These are phyloP conservation scores for Oreortyx pictus DNA, from an alignment of 2,797 vertebrate species.

Conservation along the genomic window DNA sequence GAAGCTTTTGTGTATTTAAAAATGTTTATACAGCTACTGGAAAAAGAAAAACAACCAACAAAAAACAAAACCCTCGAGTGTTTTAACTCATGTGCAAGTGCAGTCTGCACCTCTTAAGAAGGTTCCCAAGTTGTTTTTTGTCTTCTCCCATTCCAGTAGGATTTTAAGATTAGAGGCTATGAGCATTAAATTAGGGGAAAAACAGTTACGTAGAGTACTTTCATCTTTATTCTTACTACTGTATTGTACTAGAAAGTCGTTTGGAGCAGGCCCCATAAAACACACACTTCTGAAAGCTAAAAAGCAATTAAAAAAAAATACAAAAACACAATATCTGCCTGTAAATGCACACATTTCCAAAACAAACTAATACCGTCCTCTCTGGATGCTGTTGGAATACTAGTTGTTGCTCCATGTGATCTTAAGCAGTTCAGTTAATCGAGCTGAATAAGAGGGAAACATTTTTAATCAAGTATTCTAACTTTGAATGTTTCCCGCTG, in stretches of 20 bases:
- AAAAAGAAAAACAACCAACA: rapidly evolving
- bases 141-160: neutral
- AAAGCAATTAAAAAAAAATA: neutral
- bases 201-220: rapidly evolving
- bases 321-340: neutral
- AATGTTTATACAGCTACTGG: rapidly evolving
- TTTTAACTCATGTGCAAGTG: neutral
- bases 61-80: no score
- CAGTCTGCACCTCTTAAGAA: neutral
- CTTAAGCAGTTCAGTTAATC: neutral
- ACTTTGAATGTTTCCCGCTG: neutral
- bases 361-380: neutral
- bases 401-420: neutral
- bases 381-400: neutral
- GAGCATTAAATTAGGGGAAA: neutral
- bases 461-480: neutral
- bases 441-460: neutral
- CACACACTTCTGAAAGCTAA: neutral
- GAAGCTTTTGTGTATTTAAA: neutral
- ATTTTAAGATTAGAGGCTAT: neutral
- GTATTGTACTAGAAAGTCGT: rapidly evolving
- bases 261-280: neutral
- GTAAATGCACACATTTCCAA: neutral
- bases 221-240: neutral
- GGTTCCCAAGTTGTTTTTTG: neutral